Evolutionary conservation across 2,888 invertebrate genomes (phyloP), one percentile per base, ranked within the genome.

Genomic region (Pecten maximus): DNA sequence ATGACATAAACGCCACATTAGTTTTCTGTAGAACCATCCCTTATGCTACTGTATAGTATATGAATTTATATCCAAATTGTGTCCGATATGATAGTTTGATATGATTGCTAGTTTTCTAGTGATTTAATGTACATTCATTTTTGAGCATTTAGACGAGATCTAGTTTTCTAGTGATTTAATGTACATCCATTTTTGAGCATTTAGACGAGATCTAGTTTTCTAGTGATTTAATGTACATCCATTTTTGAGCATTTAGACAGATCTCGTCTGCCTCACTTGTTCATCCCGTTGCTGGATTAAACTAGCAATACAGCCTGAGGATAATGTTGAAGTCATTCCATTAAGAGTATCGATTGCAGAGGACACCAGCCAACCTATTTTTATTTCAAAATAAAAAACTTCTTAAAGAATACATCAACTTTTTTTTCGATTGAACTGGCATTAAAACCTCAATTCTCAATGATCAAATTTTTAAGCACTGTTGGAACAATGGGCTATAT

Each of bases 381-480:
- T 74, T 74, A 74, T 35, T 74, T 74, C 74, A 10, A 74, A 35
- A 74, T 35, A 28, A 28, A 8, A 15, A 19, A 74, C 74, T 35
- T 74, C 74, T 74, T 74, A 74, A 19, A 35, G 74, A 74, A 74
- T 74, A 35, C 28, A 74, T 74, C 74, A 74, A 74, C 74, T 28
- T 28, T 74, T 74, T 74, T 28, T 74, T 44, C 44, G 35, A 74
- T 35, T 74, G 74, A 74, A 74, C 74, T 23, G 28, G 35, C 74
- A 74, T 74, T 74, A 74, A 74, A 44, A 54, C 28, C 74, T 35
- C 74, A 74, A 74, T 74, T 74, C 74, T 74, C 74, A 74, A 74
- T 35, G 74, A 74, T 74, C 74, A 74, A 28, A 74, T 74, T 74
- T 74, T 74, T 35, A 74, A 74, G 28, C 28, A 8, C 12, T 28